Evolutionary conservation across 2,797 vertebrate genomes (phyloP).

Genomic region (Orientallactaga sibirica): DNA sequence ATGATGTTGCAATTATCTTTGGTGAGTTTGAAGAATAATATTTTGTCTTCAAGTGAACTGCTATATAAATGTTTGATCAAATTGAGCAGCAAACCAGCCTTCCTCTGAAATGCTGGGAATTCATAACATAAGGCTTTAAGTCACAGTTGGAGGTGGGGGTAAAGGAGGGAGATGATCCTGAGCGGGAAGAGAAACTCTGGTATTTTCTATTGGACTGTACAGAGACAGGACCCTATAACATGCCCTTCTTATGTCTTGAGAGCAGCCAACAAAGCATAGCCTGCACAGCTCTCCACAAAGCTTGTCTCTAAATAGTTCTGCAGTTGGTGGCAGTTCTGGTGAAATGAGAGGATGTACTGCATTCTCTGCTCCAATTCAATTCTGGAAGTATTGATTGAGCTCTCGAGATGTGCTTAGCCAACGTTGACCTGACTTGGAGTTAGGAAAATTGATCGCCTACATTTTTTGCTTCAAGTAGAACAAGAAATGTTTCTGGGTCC

Average conservation of each 20-base stretch:
- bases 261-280: slow-evolving; percentile 21
- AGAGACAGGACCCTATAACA: neutral
- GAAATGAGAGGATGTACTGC: slow-evolving; percentile 35
- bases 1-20: neutral
- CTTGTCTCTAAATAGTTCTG: slow-evolving; percentile 30
- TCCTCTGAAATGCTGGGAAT: slow-evolving; percentile 46
- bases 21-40: neutral
- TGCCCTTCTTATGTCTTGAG: neutral
- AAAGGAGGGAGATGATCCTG: neutral
- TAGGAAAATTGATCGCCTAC: neutral
- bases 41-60: slow-evolving; percentile 44
- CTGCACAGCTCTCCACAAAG: slow-evolving; percentile 4
- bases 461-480: neutral
- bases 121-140: neutral
- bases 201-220: slow-evolving; percentile 19
- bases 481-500: neutral
- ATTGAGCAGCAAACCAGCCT: slow-evolving; percentile 16
- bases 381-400: slow-evolving; percentile 64
- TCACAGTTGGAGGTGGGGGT: neutral
- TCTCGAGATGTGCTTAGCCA: slow-evolving; percentile 29
- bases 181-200: slow-evolving; percentile 17
- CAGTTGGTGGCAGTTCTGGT: slow-evolving; percentile 4
- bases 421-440: slow-evolving; percentile 38
- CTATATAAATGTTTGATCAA: slow-evolving; percentile 45
- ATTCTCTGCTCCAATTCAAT: slow-evolving; percentile 63